These are phyloP conservation scores for Tragelaphus scriptus DNA, from an alignment of 2,113 vertebrate species.

Conservation along the genomic window DNA sequence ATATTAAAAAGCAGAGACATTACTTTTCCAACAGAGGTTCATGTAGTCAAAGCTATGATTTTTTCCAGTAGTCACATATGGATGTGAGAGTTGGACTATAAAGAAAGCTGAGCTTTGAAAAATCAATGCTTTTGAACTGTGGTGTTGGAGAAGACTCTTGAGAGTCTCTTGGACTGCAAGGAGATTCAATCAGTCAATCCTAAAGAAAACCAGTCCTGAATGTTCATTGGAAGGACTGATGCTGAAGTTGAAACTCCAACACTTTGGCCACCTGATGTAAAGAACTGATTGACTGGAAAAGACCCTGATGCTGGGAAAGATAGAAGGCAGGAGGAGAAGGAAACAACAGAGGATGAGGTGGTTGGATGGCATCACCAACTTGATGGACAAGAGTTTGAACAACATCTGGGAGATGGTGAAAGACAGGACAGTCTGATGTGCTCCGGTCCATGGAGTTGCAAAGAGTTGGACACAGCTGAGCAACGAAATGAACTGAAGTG, in stretches of 20 bases:
- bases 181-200: neutral
- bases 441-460: neutral
- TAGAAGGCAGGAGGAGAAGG: neutral
- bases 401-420: neutral
- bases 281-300: neutral
- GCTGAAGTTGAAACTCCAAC: neutral
- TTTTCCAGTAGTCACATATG: neutral
- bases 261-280: neutral
- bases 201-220: neutral
- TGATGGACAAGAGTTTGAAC: neutral
- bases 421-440: neutral
- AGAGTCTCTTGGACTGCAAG: neutral
- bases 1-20: neutral
- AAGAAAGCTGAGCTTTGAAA: neutral
- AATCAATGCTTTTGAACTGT: neutral
- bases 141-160: neutral
- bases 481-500: neutral
- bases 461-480: neutral
- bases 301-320: neutral
- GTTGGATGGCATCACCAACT: neutral
- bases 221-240: neutral
- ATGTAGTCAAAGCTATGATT: neutral
- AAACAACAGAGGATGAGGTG: neutral
- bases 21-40: neutral
- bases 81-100: neutral